Conservation (phyloP, 2,797 vertebrate species). For the Rhinophrynus dorsalis region DNA sequence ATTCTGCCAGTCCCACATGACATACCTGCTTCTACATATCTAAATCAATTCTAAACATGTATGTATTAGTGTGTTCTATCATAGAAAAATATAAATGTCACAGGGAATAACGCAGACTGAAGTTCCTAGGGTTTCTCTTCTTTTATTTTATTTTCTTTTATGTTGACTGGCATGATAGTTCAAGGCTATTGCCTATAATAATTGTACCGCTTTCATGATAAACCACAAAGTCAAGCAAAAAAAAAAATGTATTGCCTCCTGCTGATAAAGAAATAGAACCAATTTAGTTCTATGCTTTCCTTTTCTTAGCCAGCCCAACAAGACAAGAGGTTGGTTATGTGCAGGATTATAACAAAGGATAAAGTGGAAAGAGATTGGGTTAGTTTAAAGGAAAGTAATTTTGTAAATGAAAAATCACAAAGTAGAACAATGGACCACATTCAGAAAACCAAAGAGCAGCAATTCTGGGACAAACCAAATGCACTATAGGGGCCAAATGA, state of each 20-base stretch:
- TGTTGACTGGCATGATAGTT: conserved; percentile 53
- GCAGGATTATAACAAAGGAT: conserved; percentile 11
- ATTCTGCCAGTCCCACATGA: background rate
- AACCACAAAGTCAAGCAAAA: conserved; percentile 48
- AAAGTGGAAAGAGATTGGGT: conserved; percentile 12
- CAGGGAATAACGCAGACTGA: conserved; percentile 58
- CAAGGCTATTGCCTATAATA: conserved; percentile 56
- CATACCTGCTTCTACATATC: background rate
- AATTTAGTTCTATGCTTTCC: conserved; percentile 47
- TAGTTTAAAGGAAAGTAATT: conserved; percentile 14
- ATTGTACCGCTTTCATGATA: conserved; percentile 53
- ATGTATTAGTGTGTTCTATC: conserved; percentile 32
- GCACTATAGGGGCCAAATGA: too few relatives aligned
- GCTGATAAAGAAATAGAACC: conserved; percentile 51
- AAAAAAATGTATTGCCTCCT: conserved; percentile 55
- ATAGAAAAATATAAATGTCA: conserved; percentile 45
- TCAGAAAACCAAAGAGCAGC: too few relatives aligned
- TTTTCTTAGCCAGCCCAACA: conserved; percentile 34
- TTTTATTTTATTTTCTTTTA: too few relatives aligned
- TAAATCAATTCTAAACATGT: background rate
- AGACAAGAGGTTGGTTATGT: conserved; percentile 41
- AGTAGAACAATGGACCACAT: too few relatives aligned
- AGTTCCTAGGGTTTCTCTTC: conserved; percentile 57
- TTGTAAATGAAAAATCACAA: background rate
- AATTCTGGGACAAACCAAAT: too few relatives aligned